Evolutionary conservation across 2,888 invertebrate species (phyloP).

Genomic region (Andrena bicolor): DNA sequence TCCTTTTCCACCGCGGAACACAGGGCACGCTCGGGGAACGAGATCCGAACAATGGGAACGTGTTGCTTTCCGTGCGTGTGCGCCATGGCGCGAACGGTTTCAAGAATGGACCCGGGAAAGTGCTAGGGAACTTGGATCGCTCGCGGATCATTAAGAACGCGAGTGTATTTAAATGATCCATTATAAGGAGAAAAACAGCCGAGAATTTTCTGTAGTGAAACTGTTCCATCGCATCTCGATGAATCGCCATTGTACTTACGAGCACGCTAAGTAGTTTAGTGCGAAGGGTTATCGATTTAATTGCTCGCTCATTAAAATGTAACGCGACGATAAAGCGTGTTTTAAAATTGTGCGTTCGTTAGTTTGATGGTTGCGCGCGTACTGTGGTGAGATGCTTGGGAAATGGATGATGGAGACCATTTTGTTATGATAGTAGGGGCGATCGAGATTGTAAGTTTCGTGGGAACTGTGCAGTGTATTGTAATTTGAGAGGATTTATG

Average conservation of each 20-base stretch:
- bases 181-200: constrained; percentile 8
- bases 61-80: not conserved
- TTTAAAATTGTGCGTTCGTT: constrained; percentile 37
- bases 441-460: constrained; percentile 28
- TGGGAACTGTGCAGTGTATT: not conserved
- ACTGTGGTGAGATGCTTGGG: not conserved
- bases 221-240: constrained; percentile 16
- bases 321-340: constrained; percentile 29
- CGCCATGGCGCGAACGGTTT: not conserved
- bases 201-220: constrained; percentile 27
- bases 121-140: not conserved
- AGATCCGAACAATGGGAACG: not conserved
- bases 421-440: constrained; percentile 8
- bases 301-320: constrained; percentile 43
- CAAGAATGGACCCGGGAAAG: not conserved
- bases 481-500: not conserved
- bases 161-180: not conserved
- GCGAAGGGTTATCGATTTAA: constrained; percentile 42
- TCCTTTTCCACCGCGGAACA: not conserved
- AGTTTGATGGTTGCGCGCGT: constrained; percentile 29
- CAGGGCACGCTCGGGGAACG: not conserved
- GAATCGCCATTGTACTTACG: not conserved
- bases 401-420: constrained; percentile 17
- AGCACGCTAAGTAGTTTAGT: not conserved
- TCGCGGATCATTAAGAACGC: constrained; percentile 18